These are phyloP conservation scores for Palaemon carinicauda DNA, from an alignment of 1,140 invertebrate species.

Conservation along the genomic window DNA sequence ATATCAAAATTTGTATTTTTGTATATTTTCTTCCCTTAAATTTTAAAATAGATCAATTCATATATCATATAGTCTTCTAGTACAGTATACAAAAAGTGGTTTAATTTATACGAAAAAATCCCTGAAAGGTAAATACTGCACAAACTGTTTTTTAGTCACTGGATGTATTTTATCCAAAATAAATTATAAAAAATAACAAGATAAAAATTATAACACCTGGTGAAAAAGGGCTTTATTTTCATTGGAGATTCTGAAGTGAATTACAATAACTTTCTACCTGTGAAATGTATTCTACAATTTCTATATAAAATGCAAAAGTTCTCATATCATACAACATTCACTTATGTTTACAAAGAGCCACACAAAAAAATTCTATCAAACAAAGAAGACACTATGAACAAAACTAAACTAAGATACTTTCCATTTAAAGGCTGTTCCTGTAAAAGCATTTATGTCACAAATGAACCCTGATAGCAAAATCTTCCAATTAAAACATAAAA, in stretches of 20 bases:
- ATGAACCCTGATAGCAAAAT: background rate
- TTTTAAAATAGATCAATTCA: no score
- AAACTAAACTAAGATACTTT: slow-evolving; percentile 19
- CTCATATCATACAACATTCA: slow-evolving; percentile 47
- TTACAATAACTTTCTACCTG: slow-evolving; percentile 54
- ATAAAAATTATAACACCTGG: slow-evolving; percentile 34
- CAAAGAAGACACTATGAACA: slow-evolving; percentile 12
- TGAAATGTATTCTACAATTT: slow-evolving; percentile 51
- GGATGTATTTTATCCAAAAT: no score
- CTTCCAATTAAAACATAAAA: background rate
- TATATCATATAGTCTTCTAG: no score
- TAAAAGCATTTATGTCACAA: background rate
- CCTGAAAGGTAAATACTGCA: no score
- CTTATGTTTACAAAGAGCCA: slow-evolving; percentile 34
- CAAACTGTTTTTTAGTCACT: no score
- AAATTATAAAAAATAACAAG: no score
- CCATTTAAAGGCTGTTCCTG: background rate
- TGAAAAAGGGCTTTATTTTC: slow-evolving; percentile 56
- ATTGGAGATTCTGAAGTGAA: slow-evolving; percentile 54
- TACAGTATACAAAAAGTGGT: no score
- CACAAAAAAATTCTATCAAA: slow-evolving; percentile 9
- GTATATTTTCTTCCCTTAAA: no score
- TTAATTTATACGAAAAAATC: no score
- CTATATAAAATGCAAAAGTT: slow-evolving; percentile 56
- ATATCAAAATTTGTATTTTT: no score